Evolutionary conservation across 2,888 invertebrate species (phyloP).

Genomic region (Lamellibrachia satsuma): DNA sequence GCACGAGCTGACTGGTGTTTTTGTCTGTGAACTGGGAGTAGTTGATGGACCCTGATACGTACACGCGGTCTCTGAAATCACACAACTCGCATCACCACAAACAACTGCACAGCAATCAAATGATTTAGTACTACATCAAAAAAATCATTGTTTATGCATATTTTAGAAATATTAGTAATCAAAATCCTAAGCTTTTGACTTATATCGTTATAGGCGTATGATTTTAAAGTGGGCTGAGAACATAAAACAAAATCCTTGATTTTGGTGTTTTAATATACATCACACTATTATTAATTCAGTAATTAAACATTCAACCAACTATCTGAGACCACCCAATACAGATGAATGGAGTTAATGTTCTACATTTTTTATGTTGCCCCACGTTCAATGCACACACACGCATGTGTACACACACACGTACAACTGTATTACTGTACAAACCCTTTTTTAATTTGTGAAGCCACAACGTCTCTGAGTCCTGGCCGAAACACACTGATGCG

Average conservation of each 20-base stretch:
- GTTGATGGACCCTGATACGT: constrained; percentile 46
- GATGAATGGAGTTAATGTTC: too few relatives aligned
- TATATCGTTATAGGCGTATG: not conserved
- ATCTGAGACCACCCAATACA: too few relatives aligned
- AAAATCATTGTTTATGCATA: not conserved
- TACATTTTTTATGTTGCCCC: too few relatives aligned
- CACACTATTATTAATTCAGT: not conserved
- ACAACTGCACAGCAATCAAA: not conserved
- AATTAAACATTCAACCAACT: too few relatives aligned
- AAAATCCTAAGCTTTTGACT: not conserved
- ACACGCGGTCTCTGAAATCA: constrained; percentile 47
- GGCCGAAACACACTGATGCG: constrained; percentile 87
- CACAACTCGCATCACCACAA: not conserved
- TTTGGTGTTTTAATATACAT: not conserved
- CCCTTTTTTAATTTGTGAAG: constrained; percentile 51
- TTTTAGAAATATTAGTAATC: not conserved
- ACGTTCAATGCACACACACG: not conserved
- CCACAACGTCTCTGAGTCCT: constrained; percentile 80
- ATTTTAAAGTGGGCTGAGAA: too few relatives aligned
- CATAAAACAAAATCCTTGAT: too few relatives aligned
- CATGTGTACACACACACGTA: constrained; percentile 18
- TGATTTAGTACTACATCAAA: not conserved
- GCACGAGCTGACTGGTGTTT: constrained; percentile 20
- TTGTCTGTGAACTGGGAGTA: constrained; percentile 39
- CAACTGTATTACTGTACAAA: not conserved